These are phyloP conservation scores for Micrastur ruficollis DNA, from an alignment of 2,797 vertebrate species.

Conservation along the genomic window DNA sequence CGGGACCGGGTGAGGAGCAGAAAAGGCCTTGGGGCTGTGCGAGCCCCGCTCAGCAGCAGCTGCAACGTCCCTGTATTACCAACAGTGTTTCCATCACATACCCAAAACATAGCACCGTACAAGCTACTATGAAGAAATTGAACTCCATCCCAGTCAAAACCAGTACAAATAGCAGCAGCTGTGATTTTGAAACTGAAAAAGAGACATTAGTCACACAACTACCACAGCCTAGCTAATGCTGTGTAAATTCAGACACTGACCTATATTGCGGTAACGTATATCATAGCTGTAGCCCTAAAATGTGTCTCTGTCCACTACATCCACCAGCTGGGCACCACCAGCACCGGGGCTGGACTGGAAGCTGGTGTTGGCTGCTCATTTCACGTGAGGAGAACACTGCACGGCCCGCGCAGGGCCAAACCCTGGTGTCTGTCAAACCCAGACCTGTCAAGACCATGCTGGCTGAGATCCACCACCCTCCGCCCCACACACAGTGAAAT, in stretches of 20 bases:
- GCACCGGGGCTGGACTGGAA: background rate
- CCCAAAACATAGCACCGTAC: background rate
- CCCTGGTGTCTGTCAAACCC: rapidly evolving
- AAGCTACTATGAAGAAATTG: background rate
- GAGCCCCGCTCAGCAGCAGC: rapidly evolving
- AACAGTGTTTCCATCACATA: background rate
- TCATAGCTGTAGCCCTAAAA: background rate
- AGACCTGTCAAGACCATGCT: background rate
- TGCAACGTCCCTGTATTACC: background rate
- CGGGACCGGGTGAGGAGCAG: rapidly evolving
- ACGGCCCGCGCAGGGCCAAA: background rate
- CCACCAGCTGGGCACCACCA: background rate
- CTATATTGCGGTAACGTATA: rapidly evolving
- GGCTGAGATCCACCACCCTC: background rate
- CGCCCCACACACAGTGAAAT: background rate
- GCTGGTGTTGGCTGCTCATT: background rate
- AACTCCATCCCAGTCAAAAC: background rate
- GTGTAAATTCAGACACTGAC: rapidly evolving
- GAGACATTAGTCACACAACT: background rate
- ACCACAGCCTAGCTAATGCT: rapidly evolving
- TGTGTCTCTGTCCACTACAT: background rate
- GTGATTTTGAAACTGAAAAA: background rate
- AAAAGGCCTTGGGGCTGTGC: background rate
- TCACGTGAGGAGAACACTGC: background rate
- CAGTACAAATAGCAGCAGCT: background rate